Conservation (phyloP, 2,797 vertebrate genomes). For the Coluber constrictor region DNA sequence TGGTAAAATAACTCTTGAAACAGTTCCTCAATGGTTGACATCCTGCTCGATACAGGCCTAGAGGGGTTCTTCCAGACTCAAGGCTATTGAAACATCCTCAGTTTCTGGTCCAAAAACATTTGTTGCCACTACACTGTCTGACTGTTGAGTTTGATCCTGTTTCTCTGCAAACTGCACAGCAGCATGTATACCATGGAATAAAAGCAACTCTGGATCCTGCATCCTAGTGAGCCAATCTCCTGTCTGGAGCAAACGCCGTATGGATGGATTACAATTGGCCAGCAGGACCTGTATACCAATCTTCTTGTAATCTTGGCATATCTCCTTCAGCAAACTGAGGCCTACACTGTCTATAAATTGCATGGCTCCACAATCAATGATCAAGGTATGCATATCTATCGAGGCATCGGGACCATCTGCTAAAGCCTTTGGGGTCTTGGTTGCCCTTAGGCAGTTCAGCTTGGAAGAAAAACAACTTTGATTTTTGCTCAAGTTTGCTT, state of each 20-base stretch:
- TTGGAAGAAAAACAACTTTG: background rate
- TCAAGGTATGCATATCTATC: constrained; percentile 54
- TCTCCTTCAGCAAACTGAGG: constrained; percentile 55
- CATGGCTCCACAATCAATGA: constrained; percentile 68
- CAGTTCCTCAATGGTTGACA: background rate
- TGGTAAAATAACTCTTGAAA: background rate
- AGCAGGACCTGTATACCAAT: constrained; percentile 55
- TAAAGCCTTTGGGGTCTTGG: background rate
- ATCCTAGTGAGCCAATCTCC: constrained; percentile 52
- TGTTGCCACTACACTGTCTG: background rate
- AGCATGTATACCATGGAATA: constrained; percentile 63
- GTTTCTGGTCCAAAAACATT: background rate
- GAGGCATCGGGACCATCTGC: background rate
- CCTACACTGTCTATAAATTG: constrained; percentile 64
- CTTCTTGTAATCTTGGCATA: constrained; percentile 34
- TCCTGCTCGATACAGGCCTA: background rate
- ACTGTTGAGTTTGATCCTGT: background rate
- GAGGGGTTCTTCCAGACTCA: background rate
- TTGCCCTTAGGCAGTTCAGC: constrained; percentile 36
- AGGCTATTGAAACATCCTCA: background rate
- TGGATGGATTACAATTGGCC: constrained; percentile 66
- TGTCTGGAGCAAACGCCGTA: constrained; percentile 49
- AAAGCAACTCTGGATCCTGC: constrained; percentile 11
- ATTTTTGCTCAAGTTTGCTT: background rate
- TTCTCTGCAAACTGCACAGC: constrained; percentile 57